Evolutionary conservation across 2,888 invertebrate genomes (phyloP).

Genomic region (Litoditis marina): DNA sequence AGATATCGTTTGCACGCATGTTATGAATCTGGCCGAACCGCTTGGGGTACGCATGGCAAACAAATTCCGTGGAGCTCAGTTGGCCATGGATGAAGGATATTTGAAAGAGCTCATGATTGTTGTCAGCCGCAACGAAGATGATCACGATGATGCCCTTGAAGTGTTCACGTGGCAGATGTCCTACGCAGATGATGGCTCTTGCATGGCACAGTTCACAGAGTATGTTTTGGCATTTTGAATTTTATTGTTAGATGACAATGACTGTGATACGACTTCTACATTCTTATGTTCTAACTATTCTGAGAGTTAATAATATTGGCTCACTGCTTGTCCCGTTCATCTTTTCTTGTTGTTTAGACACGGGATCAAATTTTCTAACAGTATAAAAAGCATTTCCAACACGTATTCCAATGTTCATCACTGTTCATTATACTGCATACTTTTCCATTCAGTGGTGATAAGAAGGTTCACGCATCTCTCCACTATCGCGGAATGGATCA

Average conservation of each 20-base stretch:
- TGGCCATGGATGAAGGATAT: slow-evolving; percentile 11
- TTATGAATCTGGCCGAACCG: neutral
- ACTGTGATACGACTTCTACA: too few relatives aligned
- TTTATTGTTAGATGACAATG: too few relatives aligned
- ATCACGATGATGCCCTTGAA: slow-evolving; percentile 19
- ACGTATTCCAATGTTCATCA: too few relatives aligned
- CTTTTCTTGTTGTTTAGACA: too few relatives aligned
- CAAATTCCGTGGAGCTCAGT: slow-evolving; percentile 8
- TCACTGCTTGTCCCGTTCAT: too few relatives aligned
- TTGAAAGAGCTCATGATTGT: slow-evolving; percentile 16
- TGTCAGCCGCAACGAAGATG: slow-evolving; percentile 7
- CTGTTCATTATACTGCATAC: too few relatives aligned
- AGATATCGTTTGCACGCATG: slow-evolving; percentile 10
- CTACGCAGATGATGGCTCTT: slow-evolving; percentile 14
- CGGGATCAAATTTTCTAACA: too few relatives aligned
- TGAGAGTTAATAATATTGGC: too few relatives aligned
- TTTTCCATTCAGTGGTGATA: slow-evolving; percentile 2
- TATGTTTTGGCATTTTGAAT: too few relatives aligned
- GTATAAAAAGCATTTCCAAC: too few relatives aligned
- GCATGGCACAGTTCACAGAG: too few relatives aligned
- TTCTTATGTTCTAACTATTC: too few relatives aligned
- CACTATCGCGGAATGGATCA: slow-evolving; percentile 14
- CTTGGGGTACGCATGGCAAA: neutral
- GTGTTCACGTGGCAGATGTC: slow-evolving; percentile 15
- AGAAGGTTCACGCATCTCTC: neutral